Evolutionary conservation across 2,888 invertebrate genomes (phyloP), one percentile per base, ranked within the genome.

Genomic region (Eupithecia exiguata): DNA sequence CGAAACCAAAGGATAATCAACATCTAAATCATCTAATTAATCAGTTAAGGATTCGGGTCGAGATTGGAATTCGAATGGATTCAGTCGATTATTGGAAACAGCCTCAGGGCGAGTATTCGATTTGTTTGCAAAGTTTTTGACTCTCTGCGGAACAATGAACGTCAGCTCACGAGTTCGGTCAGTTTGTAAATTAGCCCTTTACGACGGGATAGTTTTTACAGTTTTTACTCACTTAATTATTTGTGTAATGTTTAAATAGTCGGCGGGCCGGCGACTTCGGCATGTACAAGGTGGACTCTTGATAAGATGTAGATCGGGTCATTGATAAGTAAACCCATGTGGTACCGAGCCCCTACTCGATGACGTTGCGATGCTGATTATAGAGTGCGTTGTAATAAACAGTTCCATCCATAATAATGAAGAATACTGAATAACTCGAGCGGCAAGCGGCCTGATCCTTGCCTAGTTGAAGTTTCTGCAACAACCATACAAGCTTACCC

Each of bases 71-170:
- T 82, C 77, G 79, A 84, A 86, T 82, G 82, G 83, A 86, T 84
- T 84, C 78, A 74, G 78, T 81, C 83, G 80, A 86, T 86, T 85
- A 85, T 85, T 83, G 83, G 83, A 82, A 84, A 84, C 83, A 78
- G 82, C 82, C 81, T 74, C 77, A 80, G 78, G 77, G 76, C 78
- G 75, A 81, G 74, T 81, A 80, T 77, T 79, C 79, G 78, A 86
- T 85, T 85, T 85, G 83, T 83, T 85, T 81, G 77, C 71, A 78
- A 84, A 86, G 79, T 85, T 86, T 84, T 83, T 83, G 82, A 84
- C 82, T 83, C 78, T 76, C 79, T 49, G 73, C 65, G 77, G 83
- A 82, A 81, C 82, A 82, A 78, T 79, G 75, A 74, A 75, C 66
- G 77, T 9, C n/a, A 49, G 72, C 21, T 62, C 62, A 77, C 68